phyloP scores from a whole-genome alignment of 1,140 invertebrate species.

The Neodiprion virginianus region DNA sequence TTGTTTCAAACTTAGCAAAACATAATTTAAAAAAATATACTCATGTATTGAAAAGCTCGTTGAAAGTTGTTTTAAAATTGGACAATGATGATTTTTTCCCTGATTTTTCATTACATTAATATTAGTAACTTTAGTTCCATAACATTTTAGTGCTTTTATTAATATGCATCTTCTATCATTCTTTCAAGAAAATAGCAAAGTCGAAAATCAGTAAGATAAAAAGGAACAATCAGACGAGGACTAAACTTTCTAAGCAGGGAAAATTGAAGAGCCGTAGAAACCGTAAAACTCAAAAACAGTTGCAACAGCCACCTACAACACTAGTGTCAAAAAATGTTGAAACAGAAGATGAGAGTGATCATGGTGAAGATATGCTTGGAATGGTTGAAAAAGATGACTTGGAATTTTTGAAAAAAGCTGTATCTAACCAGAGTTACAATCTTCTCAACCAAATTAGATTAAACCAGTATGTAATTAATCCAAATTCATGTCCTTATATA shows the following conservation, averaged over 20 bases:
- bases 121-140: too few species aligned
- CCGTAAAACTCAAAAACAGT: conserved; percentile 57
- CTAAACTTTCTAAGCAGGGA: conserved; percentile 68
- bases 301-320: conserved; percentile 53
- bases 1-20: too few species aligned
- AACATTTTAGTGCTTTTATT: too few species aligned
- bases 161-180: too few species aligned
- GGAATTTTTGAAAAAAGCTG: conserved; percentile 66
- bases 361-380: conserved; percentile 69
- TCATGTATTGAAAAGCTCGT: too few species aligned
- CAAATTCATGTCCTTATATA: conserved; percentile 24
- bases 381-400: conserved; percentile 72
- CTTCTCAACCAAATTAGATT: conserved; percentile 57
- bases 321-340: conserved; percentile 48
- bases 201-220: conserved; percentile 68
- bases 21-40: too few species aligned
- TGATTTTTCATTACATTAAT: too few species aligned
- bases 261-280: conserved; percentile 62
- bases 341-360: conserved; percentile 58
- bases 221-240: conserved; percentile 69
- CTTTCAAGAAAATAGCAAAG: conserved; percentile 60
- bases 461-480: conserved; percentile 39
- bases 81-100: too few species aligned
- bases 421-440: conserved; percentile 59
- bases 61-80: too few species aligned